Percentiles rank a stretch among this genome's conserved stretches.
Evolutionary conservation across 2,888 invertebrate species (phyloP).

Genomic region (Cartodere bifasciata): DNA sequence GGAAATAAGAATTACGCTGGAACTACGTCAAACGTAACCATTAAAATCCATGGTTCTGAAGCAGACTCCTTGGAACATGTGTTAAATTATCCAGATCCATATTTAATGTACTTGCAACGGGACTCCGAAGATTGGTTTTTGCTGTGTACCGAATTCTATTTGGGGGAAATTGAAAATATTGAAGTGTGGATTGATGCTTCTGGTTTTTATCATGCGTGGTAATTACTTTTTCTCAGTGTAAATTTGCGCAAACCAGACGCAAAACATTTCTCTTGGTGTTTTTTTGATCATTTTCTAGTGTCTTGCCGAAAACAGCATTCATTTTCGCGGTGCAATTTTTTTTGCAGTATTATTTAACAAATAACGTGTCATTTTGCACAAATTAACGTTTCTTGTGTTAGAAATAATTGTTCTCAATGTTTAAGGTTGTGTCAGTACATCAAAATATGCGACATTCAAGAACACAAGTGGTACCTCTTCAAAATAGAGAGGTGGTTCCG

Average conservation of each 20-base stretch:
- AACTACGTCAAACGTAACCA: conserved; percentile 12
- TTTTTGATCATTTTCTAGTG: too few relatives aligned
- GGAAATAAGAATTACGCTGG: conserved; percentile 10
- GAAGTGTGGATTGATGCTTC: conserved; percentile 23
- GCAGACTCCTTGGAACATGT: conserved; percentile 19
- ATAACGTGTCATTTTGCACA: neutral
- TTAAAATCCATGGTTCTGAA: conserved; percentile 6
- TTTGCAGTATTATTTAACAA: neutral
- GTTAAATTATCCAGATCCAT: conserved; percentile 25
- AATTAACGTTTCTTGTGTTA: neutral
- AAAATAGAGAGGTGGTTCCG: conserved; percentile 18
- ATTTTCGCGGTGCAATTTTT: neutral
- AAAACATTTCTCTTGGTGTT: too few relatives aligned
- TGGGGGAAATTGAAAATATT: conserved; percentile 21
- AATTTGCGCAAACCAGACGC: too few relatives aligned
- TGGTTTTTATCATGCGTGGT: conserved; percentile 23
- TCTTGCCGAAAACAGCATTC: too few relatives aligned
- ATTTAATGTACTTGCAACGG: conserved; percentile 19
- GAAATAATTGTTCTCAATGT: conserved; percentile 3
- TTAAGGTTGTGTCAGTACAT: conserved; percentile 21
- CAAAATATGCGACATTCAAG: conserved; percentile 21
- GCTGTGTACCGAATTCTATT: conserved; percentile 17
- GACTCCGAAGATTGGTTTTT: conserved; percentile 23
- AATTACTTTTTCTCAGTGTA: conserved; percentile 3
- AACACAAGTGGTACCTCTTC: conserved; percentile 19